Evolutionary conservation across 92 coral and sea anemone species (phyloP).

Genomic region (Epizoanthus ramosus): DNA sequence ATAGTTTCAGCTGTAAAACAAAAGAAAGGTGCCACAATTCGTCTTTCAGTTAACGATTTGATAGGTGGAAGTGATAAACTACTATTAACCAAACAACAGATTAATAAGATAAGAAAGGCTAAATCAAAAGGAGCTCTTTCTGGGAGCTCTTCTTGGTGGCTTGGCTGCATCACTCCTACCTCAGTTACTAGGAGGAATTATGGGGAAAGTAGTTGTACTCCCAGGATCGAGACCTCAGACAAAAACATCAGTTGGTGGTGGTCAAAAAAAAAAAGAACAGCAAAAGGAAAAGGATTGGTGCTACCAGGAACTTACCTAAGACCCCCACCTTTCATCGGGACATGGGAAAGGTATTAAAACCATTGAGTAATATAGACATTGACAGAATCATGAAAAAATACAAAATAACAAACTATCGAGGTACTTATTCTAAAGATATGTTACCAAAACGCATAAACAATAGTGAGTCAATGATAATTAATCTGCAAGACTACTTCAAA

Average conservation of each 20-base stretch:
- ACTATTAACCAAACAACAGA: not conserved
- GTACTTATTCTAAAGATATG: constrained; percentile 14
- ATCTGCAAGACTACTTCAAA: not conserved
- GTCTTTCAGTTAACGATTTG: not conserved
- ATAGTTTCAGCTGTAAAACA: not conserved
- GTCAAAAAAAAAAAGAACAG: not conserved
- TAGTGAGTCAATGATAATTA: not conserved
- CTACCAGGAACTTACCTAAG: constrained; percentile 34
- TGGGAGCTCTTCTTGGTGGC: constrained; percentile 21
- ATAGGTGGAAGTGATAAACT: constrained; percentile 20
- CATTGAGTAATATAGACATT: not conserved
- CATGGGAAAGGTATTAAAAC: not conserved
- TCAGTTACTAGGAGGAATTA: not conserved
- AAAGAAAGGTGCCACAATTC: not conserved
- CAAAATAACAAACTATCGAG: not conserved
- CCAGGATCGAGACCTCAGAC: constrained; percentile 16
- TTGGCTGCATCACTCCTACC: not conserved
- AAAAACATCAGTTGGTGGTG: too few species aligned
- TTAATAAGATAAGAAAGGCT: constrained; percentile 2
- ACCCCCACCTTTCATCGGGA: constrained; percentile 16
- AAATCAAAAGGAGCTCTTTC: not conserved
- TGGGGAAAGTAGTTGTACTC: not conserved
- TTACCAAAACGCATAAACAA: not conserved
- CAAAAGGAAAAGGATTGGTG: constrained; percentile 7
- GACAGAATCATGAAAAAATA: constrained; percentile 11